Evolutionary conservation across 1,140 invertebrate species (phyloP), one percentile per base, ranked within the genome.

Genomic region (Episyrphus balteatus): DNA sequence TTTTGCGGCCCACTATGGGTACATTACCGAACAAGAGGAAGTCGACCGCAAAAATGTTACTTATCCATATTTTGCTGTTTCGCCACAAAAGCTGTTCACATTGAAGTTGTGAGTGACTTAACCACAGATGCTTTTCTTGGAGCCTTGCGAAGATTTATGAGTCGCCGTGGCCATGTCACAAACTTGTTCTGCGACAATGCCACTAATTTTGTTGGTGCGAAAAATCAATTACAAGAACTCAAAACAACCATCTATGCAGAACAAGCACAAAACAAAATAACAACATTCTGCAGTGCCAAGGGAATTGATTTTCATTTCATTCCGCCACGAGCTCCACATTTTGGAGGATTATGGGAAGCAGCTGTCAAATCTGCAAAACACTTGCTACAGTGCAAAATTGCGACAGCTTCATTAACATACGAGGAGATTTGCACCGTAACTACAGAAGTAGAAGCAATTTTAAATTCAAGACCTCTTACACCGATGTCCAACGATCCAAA

Each of bases 1-100:
- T 70, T 65, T 36, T 59, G 57, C 12, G 67, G 67, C 40, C 66
- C 61, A 37, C 18, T 64, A 7, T 39, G 47, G 51, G 51, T 54
- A 17, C 43, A 47, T 36, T 32, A 13, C 15, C 42, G 44, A 5
- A 9, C 30, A 10, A 31, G 49, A 34, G 36, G 46, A 36, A 44
- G 34, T 7, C 55, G 36, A 42, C 32, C 47, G 8, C 44, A 55
- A 51, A 13, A 42, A 46, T 37, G 33, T 55, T 57, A 48, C 12
- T 32, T 51, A 11, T 11, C 17, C 0, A 15, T 55, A 0, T 58
- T 57, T 34, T 41, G 50, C 1, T 58, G 54, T 26, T 36, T 58
- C 6, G 11, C 47, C 1, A 56, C 54, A 2, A 59, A 57, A 40
- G 58, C 59, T 1, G 48, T 59, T 1, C 57, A 61, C 41, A 39